Percentiles rank a stretch among this genome's conserved stretches.
Conservation (phyloP, 2,888 invertebrate species). For the Disparrhopalites patrizii region DNA sequence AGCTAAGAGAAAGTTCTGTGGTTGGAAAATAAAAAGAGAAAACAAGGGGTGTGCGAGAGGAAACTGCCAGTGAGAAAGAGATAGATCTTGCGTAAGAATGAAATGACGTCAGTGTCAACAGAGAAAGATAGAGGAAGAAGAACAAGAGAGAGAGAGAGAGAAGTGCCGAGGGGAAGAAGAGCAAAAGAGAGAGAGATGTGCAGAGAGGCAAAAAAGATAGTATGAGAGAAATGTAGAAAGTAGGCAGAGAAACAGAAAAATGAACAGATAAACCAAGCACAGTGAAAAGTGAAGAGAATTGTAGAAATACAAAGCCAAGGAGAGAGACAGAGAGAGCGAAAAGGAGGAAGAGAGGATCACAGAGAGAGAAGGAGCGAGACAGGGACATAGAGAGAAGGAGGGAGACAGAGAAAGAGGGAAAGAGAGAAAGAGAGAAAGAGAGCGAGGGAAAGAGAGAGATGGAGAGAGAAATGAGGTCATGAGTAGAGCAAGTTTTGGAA, state of each 20-base stretch:
- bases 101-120: not conserved
- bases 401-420: too few species aligned
- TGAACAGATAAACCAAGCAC: not conserved
- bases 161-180: not conserved
- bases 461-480: not conserved
- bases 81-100: constrained; percentile 8
- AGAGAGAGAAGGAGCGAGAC: not conserved
- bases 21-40: too few species aligned
- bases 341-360: not conserved
- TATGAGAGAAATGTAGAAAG: not conserved
- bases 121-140: not conserved
- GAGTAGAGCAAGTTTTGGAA: constrained; percentile 2
- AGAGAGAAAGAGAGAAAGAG: not conserved
- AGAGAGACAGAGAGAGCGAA: not conserved
- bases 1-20: too few species aligned
- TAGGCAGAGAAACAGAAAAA: not conserved
- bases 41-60: not conserved
- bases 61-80: not conserved
- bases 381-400: not conserved
- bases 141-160: not conserved
- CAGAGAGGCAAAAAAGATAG: not conserved
- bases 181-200: too few species aligned
- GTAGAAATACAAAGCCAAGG: too few species aligned
- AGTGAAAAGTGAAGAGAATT: not conserved
- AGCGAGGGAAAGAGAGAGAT: too few species aligned